Conservation (phyloP, 2,888 invertebrate genomes). For the Cosmopolites sordidus region DNA sequence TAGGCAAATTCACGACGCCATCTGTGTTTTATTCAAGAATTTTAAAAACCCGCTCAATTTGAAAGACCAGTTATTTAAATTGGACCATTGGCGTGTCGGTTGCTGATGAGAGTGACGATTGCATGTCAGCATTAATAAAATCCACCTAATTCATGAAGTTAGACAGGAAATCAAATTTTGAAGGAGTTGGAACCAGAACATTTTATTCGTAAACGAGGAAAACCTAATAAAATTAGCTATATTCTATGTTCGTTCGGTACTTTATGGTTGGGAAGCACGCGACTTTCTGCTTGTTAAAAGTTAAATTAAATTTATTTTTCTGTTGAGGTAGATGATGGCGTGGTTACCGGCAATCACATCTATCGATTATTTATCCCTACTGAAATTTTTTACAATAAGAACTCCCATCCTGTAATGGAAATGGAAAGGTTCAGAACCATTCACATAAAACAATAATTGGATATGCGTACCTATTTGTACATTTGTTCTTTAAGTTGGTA, state of each 20-base stretch:
- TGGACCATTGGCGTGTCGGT: neutral
- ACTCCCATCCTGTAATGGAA: no score
- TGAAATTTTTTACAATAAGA: neutral
- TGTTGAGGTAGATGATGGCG: slow-evolving; percentile 5
- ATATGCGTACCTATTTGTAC: no score
- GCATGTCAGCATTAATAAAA: slow-evolving; percentile 33
- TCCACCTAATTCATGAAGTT: slow-evolving; percentile 20
- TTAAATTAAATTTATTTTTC: slow-evolving; percentile 32
- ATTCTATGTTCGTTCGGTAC: slow-evolving; percentile 30
- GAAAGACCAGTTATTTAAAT: no score
- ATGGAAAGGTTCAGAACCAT: no score
- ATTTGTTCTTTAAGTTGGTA: no score
- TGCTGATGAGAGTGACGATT: slow-evolving; percentile 20
- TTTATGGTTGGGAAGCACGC: slow-evolving; percentile 31
- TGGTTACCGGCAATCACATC: slow-evolving; percentile 3
- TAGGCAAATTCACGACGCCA: no score
- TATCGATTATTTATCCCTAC: neutral
- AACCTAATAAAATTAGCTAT: slow-evolving; percentile 36
- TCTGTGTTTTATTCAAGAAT: no score
- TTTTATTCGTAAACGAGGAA: slow-evolving; percentile 35
- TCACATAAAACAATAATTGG: no score
- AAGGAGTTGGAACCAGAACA: slow-evolving; percentile 33
- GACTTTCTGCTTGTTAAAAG: slow-evolving; percentile 33
- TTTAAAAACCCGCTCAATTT: no score
- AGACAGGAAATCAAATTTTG: slow-evolving; percentile 29